These are phyloP conservation scores for Thamnaconus septentrionalis DNA, from an alignment of 2,113 vertebrate species.

Conservation along the genomic window DNA sequence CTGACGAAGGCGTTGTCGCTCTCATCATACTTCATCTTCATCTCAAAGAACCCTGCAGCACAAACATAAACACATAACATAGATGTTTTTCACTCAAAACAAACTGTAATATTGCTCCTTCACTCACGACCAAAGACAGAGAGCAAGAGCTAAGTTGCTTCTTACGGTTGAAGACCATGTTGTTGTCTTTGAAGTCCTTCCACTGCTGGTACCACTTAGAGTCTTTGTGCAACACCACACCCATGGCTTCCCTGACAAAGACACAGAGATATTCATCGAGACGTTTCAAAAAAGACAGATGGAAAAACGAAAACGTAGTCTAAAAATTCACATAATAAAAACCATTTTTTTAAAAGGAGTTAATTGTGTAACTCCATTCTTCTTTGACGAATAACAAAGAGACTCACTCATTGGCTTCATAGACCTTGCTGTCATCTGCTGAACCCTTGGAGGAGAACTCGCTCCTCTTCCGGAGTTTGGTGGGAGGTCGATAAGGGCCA, in stretches of 20 bases:
- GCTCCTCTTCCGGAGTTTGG: constrained; percentile 85
- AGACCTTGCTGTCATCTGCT: constrained; percentile 78
- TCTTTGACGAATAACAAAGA: constrained; percentile 10
- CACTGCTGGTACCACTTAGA: constrained; percentile 98
- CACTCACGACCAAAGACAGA: not conserved
- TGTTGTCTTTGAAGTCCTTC: constrained; percentile 99
- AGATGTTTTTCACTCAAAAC: not conserved
- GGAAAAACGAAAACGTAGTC: not conserved
- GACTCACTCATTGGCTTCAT: constrained; percentile 90
- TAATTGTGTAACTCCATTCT: not conserved
- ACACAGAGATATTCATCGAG: constrained; percentile 9
- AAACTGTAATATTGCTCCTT: not conserved
- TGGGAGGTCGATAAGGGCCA: constrained; percentile 86
- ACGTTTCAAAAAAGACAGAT: not conserved
- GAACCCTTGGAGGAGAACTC: constrained; percentile 85
- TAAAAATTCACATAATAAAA: not conserved
- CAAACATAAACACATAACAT: not conserved
- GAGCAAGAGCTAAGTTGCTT: not conserved
- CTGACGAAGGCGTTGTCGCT: constrained; percentile 91
- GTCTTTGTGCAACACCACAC: constrained; percentile 94
- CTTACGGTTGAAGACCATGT: constrained; percentile 94
- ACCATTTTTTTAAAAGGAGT: not conserved
- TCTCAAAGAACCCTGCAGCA: constrained; percentile 90
- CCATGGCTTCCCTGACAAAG: constrained; percentile 86
- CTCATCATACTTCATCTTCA: constrained; percentile 99